phyloP scores from a whole-genome alignment of 2,888 invertebrate species.

The Leptopilina syphax region DNA sequence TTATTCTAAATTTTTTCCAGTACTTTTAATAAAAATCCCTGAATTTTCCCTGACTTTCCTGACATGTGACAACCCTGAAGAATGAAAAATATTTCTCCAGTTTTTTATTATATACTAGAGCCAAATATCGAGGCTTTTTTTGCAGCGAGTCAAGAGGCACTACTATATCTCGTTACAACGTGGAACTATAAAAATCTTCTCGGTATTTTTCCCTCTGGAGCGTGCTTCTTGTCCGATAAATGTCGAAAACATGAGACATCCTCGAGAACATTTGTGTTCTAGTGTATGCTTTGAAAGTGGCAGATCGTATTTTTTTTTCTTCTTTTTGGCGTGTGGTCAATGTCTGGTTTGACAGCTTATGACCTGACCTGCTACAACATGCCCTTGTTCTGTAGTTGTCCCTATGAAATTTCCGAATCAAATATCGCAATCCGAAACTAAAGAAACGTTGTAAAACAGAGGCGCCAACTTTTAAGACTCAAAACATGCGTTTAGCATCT shows the following conservation, averaged over 20 bases:
- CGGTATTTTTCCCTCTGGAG: background rate
- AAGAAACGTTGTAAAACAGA: background rate
- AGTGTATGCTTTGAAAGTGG: slow-evolving; percentile 1
- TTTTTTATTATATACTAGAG: no score
- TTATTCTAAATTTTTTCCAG: no score
- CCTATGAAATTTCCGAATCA: slow-evolving; percentile 36
- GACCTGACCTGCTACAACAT: slow-evolving; percentile 36
- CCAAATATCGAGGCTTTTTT: no score
- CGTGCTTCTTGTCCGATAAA: slow-evolving; percentile 23
- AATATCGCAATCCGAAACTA: slow-evolving; percentile 44
- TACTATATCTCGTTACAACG: background rate
- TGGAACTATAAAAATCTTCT: slow-evolving; percentile 19
- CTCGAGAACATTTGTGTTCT: slow-evolving; percentile 27
- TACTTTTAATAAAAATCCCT: no score
- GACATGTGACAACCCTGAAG: no score
- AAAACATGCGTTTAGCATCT: slow-evolving; percentile 40
- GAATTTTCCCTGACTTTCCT: no score
- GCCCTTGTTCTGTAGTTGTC: slow-evolving; percentile 37
- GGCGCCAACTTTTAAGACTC: background rate
- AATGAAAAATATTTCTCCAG: no score
- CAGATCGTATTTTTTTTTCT: slow-evolving; percentile 14
- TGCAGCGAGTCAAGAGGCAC: no score
- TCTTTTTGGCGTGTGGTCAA: slow-evolving; percentile 45
- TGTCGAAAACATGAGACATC: slow-evolving; percentile 31
- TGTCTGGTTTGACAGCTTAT: slow-evolving; percentile 54